phyloP scores from a whole-genome alignment of 2,888 invertebrate genomes.

The Eupithecia centaureata region DNA sequence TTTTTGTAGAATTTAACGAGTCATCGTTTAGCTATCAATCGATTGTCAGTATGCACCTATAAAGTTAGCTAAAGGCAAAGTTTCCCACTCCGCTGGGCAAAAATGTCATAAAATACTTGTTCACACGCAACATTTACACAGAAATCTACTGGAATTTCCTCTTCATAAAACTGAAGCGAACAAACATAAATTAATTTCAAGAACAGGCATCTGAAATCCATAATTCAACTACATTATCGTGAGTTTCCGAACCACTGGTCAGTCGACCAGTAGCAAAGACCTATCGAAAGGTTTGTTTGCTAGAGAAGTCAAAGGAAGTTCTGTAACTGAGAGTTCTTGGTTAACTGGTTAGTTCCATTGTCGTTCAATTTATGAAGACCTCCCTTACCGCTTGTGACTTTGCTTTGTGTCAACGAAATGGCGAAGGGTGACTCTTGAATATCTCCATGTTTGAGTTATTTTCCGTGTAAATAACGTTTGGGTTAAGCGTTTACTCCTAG shows the following conservation, averaged over 20 bases:
- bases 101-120: slow-evolving; percentile 8
- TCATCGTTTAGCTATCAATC: not conserved
- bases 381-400: slow-evolving; percentile 43
- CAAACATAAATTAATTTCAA: slow-evolving; percentile 53
- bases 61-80: not conserved
- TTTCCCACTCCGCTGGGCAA: not conserved
- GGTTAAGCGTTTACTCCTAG: not conserved
- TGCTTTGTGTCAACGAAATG: slow-evolving; percentile 34
- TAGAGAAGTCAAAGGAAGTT: slow-evolving; percentile 35
- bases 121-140: slow-evolving; percentile 7
- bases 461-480: slow-evolving; percentile 3
- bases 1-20: not conserved
- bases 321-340: slow-evolving; percentile 45
- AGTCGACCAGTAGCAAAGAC: slow-evolving; percentile 54
- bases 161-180: slow-evolving; percentile 37
- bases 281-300: slow-evolving; percentile 43
- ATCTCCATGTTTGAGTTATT: slow-evolving; percentile 16
- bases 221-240: slow-evolving; percentile 72
- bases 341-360: slow-evolving; percentile 46
- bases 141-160: slow-evolving; percentile 28
- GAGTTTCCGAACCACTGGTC: slow-evolving; percentile 71
- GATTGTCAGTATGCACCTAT: not conserved
- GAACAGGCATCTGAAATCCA: slow-evolving; percentile 56
- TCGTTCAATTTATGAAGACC: slow-evolving; percentile 54
- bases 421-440: slow-evolving; percentile 17